phyloP scores from a whole-genome alignment of 2,888 invertebrate species.

The Tenthredo livida region DNA sequence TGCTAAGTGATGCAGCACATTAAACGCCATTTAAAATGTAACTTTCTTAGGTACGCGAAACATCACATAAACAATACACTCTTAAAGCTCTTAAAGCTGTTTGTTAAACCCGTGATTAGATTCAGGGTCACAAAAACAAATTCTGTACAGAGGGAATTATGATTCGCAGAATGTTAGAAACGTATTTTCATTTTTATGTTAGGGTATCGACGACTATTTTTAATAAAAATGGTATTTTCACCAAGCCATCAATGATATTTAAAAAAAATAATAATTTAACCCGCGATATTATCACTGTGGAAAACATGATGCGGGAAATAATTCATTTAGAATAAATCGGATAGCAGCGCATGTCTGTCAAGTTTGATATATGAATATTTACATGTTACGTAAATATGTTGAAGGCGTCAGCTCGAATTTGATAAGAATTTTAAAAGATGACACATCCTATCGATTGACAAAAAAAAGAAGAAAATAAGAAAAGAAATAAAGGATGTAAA shows the following conservation, averaged over 20 bases:
- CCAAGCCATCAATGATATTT: not conserved
- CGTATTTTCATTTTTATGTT: not conserved
- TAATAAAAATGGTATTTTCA: too few relatives aligned
- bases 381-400: not conserved
- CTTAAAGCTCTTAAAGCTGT: not conserved
- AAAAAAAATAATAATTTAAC: not conserved
- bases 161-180: not conserved
- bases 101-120: not conserved
- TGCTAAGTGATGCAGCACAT: not conserved
- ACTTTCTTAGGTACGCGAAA: not conserved
- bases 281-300: not conserved
- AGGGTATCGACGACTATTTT: too few relatives aligned
- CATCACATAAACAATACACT: not conserved
- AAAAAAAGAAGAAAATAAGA: not conserved
- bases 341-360: not conserved
- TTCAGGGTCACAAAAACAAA: not conserved
- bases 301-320: not conserved
- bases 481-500: not conserved
- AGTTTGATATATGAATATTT: slow-evolving; percentile 1
- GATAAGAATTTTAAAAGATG: not conserved
- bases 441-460: not conserved
- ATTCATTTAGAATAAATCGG: not conserved
- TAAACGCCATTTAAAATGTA: not conserved
- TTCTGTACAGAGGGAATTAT: not conserved
- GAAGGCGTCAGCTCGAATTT: not conserved